phyloP scores from a whole-genome alignment of 2,113 vertebrate genomes.

The Corythaixoides concolor region DNA sequence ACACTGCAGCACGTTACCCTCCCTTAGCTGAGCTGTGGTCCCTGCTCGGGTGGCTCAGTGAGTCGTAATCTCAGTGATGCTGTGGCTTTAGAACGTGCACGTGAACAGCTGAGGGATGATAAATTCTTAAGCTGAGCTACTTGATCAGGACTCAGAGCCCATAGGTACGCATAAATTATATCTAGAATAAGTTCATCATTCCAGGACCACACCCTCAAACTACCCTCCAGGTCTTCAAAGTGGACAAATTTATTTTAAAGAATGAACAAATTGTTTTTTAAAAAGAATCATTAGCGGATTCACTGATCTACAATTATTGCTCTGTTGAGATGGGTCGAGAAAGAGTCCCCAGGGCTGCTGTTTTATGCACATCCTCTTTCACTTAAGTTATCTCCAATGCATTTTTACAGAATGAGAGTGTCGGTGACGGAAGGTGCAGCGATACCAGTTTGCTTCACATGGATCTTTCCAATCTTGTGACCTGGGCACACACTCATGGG shows the following conservation, averaged over 20 bases:
- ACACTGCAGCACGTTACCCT: not conserved
- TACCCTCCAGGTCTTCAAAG: not conserved
- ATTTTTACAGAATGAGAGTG: not conserved
- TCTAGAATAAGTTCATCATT: not conserved
- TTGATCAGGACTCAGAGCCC: not conserved
- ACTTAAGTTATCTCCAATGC: not conserved
- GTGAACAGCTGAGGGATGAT: not conserved
- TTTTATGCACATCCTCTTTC: not conserved
- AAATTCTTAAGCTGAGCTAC: not conserved
- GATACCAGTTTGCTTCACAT: fast-evolving
- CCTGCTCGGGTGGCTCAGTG: not conserved
- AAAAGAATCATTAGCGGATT: not conserved
- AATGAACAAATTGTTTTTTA: not conserved
- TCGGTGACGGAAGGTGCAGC: fast-evolving
- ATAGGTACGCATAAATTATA: too few species aligned
- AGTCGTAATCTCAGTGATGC: not conserved
- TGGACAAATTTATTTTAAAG: not conserved
- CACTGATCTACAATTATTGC: not conserved
- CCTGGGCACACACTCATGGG: conserved; percentile 49
- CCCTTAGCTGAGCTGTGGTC: not conserved
- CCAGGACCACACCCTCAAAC: not conserved
- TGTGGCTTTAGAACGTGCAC: not conserved
- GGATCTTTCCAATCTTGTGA: conserved; percentile 38
- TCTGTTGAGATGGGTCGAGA: not conserved
- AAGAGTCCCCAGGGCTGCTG: not conserved